Percentiles rank a stretch among this genome's conserved stretches.
phyloP scores from a whole-genome alignment of 2,113 vertebrate genomes.

The Bagarius yarrelli region DNA sequence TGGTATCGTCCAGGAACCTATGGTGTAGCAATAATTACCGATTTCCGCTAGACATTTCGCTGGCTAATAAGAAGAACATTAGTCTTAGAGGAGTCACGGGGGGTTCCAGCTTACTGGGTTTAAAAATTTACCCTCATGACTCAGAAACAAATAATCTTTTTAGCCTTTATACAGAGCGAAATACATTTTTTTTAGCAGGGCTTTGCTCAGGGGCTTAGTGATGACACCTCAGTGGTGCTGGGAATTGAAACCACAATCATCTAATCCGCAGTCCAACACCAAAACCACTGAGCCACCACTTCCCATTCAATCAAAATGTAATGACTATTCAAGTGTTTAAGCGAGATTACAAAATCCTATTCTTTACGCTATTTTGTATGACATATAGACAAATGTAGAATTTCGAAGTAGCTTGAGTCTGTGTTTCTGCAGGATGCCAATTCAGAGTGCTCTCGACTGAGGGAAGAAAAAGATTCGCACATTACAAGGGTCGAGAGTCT shows the following conservation, averaged over 20 bases:
- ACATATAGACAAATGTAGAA: neutral
- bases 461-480: conserved; percentile 70
- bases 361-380: neutral
- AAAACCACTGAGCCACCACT: too few species aligned
- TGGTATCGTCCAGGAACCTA: neutral
- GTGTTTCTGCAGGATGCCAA: conserved; percentile 69
- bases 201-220: too few species aligned
- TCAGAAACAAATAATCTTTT: too few species aligned
- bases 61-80: conserved; percentile 23
- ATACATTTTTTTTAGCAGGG: too few species aligned
- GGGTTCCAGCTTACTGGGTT: neutral
- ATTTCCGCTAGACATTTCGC: neutral
- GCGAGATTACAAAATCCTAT: neutral
- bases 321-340: too few species aligned
- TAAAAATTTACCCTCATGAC: neutral
- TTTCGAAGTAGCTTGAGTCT: neutral
- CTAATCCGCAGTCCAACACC: too few species aligned
- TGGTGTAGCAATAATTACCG: neutral
- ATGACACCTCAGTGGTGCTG: too few species aligned
- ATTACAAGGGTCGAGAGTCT: conserved; percentile 73
- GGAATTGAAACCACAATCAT: too few species aligned
- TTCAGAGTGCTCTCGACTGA: conserved; percentile 64
- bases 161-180: too few species aligned
- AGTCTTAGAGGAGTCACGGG: neutral
- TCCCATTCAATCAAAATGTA: too few species aligned